Base-by-base conservation (phyloP, 2,888 invertebrate species). In the Autographa pulchrina region DNA sequence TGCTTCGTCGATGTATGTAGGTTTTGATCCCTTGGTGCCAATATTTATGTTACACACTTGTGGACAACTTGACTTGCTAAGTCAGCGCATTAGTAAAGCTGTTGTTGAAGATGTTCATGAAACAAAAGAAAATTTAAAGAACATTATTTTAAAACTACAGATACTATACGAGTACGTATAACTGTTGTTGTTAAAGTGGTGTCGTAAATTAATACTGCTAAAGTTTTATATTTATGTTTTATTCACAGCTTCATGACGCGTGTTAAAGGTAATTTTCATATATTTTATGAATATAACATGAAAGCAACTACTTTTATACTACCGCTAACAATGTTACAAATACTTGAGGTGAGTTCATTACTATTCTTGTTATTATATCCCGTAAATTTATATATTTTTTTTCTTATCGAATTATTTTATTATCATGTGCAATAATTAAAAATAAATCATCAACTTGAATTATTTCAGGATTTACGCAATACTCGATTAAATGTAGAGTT, bases 11-110 rank as follows among this genome's bases (percentile, higher is more conserved):
- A 86, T 92, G 78, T 92, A 89, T 32, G 78, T 91, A 0, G 91
- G 91, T 4, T 94, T 94, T 75, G 94, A 95, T 83, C 91, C 94
- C 1, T 72, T 95, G n/a, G 88, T 91, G 0, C 92, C 93, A 0
- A 92, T 93, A 82, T 91, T 93, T 73, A 85, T 93, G 76, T 70
- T 93, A 35, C 94, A 95, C 66, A 82, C 86, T 7, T 92, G 93
- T 74, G 93, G 93, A 4, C 93, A 94, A 66, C 75, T 94, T 5
- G 89, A 93, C 32, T 71, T 95, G 16, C 83, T 92, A 0, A 90
- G 87, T 48, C 74, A 69, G 18, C 86, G 88, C 52, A 86, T 94
- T 54, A 72, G 70, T n/a, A 87, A 79, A 52, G 48, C 91, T 9
- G 89, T 92, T 65, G 64, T 75, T 0, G 65, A 77, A 54, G 78